Percentiles rank a stretch among this genome's conserved stretches.
Evolutionary conservation across 2,888 invertebrate genomes (phyloP).

Genomic region (Eulithis prunata): DNA sequence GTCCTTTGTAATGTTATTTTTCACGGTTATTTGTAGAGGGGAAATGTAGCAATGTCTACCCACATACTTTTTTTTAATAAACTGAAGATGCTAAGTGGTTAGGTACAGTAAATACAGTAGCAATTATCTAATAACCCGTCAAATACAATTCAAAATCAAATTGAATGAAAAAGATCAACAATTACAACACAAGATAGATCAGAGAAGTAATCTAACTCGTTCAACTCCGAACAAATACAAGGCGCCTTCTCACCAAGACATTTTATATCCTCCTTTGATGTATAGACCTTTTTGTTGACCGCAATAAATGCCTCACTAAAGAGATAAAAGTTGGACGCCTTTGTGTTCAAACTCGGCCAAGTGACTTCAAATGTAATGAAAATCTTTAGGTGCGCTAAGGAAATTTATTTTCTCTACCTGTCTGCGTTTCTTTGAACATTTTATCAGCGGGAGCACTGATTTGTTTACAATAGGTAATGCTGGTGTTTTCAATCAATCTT

Average conservation of each 20-base stretch:
- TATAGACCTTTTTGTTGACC: conserved; percentile 66
- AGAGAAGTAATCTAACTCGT: conserved; percentile 31
- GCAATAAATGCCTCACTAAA: conserved; percentile 74
- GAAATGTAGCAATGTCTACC: too few species aligned
- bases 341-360: conserved; percentile 71
- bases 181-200: conserved; percentile 24
- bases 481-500: conserved; percentile 41
- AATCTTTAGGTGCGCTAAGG: conserved; percentile 62
- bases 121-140: neutral
- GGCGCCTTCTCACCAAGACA: conserved; percentile 47
- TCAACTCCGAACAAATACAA: conserved; percentile 39
- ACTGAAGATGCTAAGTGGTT: too few species aligned
- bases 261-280: conserved; percentile 64
- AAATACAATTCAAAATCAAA: conserved; percentile 6
- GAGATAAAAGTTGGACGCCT: conserved; percentile 74
- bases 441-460: conserved; percentile 41
- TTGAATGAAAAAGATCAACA: conserved; percentile 13
- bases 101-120: neutral
- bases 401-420: conserved; percentile 64
- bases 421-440: conserved; percentile 45
- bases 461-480: conserved; percentile 42
- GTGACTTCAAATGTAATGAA: conserved; percentile 74
- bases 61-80: too few species aligned
- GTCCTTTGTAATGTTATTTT: conserved; percentile 15
- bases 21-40: neutral